Evolutionary conservation across 1,140 invertebrate genomes (phyloP).

Genomic region (Babylonia areolata): DNA sequence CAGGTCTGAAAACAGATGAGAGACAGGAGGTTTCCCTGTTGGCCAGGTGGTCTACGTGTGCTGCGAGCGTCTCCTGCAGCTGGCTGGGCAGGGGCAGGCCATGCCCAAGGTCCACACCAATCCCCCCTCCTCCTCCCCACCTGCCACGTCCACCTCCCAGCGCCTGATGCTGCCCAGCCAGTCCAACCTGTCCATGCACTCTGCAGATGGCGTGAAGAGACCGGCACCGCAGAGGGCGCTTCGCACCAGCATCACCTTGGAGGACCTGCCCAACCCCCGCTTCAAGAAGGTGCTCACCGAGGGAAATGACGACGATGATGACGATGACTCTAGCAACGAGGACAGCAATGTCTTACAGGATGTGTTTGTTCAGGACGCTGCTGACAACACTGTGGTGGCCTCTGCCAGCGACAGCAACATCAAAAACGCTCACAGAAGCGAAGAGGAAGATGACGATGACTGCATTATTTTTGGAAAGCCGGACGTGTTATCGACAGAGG

Average conservation of each 20-base stretch:
- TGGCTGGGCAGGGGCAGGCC: conserved; percentile 56
- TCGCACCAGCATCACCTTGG: background rate
- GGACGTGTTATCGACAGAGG: background rate
- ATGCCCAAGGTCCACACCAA: conserved; percentile 29
- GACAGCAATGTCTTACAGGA: background rate
- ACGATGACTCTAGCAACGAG: too few relatives aligned
- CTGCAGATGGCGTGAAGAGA: background rate
- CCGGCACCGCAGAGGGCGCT: background rate
- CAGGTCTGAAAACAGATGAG: too few relatives aligned
- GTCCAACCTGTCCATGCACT: background rate
- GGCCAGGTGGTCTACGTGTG: conserved; percentile 84
- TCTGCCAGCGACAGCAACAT: background rate
- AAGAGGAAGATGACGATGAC: conserved; percentile 37
- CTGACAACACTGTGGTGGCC: background rate
- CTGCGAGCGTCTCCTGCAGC: conserved; percentile 84
- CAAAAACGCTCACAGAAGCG: background rate
- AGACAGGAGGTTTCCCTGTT: too few relatives aligned
- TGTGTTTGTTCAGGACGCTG: background rate
- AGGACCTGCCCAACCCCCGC: conserved; percentile 22
- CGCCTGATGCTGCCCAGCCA: background rate
- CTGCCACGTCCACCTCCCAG: background rate
- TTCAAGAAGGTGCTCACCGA: conserved; percentile 26
- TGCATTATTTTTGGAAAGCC: conserved; percentile 35
- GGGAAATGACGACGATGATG: background rate
- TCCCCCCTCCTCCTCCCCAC: background rate